These are phyloP conservation scores for Coecobrya sp. DNA, from an alignment of 2,888 invertebrate species.

Conservation along the genomic window DNA sequence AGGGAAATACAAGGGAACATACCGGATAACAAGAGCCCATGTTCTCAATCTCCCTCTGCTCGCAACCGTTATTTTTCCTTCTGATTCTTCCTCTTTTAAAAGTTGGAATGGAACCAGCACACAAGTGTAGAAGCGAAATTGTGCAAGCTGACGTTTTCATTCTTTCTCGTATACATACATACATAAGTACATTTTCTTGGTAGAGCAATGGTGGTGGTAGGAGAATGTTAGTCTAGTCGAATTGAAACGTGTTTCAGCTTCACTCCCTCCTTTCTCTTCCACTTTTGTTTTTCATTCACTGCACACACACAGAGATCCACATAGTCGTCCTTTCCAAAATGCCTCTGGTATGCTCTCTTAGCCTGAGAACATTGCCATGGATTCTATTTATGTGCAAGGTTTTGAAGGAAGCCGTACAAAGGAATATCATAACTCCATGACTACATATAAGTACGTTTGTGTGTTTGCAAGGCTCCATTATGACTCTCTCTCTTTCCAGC, in stretches of 20 bases:
- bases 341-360: background rate
- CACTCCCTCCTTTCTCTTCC: constrained; percentile 15
- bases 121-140: constrained; percentile 25
- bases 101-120: constrained; percentile 42
- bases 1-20: constrained; percentile 27
- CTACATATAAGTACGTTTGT: background rate
- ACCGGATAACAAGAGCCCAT: constrained; percentile 45
- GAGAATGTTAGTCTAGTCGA: constrained; percentile 10
- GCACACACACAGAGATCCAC: background rate
- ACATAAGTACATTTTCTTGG: constrained; percentile 16
- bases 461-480: background rate
- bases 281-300: constrained; percentile 21
- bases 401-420: constrained; percentile 21
- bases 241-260: constrained; percentile 53
- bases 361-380: background rate
- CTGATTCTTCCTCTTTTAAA: constrained; percentile 45
- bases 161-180: background rate
- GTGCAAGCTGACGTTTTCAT: constrained; percentile 60
- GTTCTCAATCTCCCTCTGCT: constrained; percentile 38
- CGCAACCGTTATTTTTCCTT: background rate
- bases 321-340: constrained; percentile 2
- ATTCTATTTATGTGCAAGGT: constrained; percentile 18
- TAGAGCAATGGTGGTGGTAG: background rate
- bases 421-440: constrained; percentile 21
- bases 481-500: constrained; percentile 20